Conservation (phyloP, 2,113 vertebrate species). For the Heloderma charlesbogerti region DNA sequence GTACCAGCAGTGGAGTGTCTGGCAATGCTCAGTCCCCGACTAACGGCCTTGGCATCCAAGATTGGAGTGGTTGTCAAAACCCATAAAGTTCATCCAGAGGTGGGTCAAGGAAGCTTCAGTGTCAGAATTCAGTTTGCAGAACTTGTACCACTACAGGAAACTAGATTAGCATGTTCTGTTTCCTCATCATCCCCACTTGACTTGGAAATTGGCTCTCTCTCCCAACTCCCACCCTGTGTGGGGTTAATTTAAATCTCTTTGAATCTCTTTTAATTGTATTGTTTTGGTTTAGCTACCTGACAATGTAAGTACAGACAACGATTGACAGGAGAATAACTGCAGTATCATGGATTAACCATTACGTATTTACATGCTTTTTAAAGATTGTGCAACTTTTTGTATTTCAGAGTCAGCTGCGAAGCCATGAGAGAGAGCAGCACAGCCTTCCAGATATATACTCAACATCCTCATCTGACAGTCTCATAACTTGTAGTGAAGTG, state of each 20-base stretch:
- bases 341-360: neutral
- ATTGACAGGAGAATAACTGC: neutral
- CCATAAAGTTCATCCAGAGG: neutral
- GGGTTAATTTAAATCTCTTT: neutral
- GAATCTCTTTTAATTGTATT: neutral
- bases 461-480: conserved; percentile 69
- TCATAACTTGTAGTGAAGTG: conserved; percentile 62
- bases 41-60: neutral
- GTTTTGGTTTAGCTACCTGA: neutral
- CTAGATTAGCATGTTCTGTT: neutral
- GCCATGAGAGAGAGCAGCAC: conserved; percentile 84
- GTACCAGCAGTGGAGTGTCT: neutral
- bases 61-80: neutral
- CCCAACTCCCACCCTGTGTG: neutral
- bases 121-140: neutral
- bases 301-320: neutral
- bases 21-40: neutral
- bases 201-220: neutral
- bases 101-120: neutral
- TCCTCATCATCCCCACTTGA: neutral
- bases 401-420: conserved; percentile 84
- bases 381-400: neutral
- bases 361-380: conserved; percentile 16
- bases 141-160: neutral
- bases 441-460: conserved; percentile 75